Conservation (phyloP, 1,140 invertebrate species). For the Ceratitis capitata region DNA sequence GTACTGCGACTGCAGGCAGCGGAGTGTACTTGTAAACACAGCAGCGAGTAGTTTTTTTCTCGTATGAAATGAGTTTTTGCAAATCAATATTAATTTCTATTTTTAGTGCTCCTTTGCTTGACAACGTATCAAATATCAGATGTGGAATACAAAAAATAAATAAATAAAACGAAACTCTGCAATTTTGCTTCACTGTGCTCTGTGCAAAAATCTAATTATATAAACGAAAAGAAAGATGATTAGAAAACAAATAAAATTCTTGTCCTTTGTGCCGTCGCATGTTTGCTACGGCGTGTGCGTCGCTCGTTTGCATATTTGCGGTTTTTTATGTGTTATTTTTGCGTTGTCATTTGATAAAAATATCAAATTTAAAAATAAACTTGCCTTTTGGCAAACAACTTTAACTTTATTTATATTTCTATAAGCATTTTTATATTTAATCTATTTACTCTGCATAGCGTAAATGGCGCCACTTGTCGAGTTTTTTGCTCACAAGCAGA, state of each 20-base stretch:
- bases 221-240: not conserved
- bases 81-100: no score
- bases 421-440: not conserved
- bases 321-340: no score
- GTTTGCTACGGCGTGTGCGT: no score
- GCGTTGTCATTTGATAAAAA: slow-evolving; percentile 1
- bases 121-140: no score
- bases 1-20: no score
- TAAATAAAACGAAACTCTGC: no score
- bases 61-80: no score
- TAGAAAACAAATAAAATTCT: not conserved
- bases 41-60: no score
- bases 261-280: not conserved
- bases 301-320: slow-evolving; percentile 10
- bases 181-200: not conserved
- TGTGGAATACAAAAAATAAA: no score
- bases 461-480: not conserved
- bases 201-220: not conserved
- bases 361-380: slow-evolving; percentile 17
- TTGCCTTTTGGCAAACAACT: not conserved
- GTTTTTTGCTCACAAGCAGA: not conserved
- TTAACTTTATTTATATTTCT: not conserved
- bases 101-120: no score
- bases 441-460: not conserved
- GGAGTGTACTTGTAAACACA: no score